A percentile compares a stretch with the other conserved stretches of the same genome.
Evolutionary conservation across 2,888 invertebrate genomes (phyloP).

Genomic region (Synergus itoensis): DNA sequence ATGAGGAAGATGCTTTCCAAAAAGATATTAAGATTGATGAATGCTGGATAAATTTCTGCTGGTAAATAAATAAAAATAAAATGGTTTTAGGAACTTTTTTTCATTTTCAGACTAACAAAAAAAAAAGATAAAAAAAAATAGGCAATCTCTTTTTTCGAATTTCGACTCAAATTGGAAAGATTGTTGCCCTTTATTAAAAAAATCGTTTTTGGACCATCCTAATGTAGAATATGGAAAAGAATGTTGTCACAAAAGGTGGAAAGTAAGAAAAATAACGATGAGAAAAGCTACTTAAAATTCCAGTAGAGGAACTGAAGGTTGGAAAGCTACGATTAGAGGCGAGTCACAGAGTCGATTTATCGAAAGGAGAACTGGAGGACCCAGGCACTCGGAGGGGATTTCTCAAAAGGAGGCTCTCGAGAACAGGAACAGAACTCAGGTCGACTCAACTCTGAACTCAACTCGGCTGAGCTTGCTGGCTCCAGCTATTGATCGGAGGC

Average conservation of each 20-base stretch:
- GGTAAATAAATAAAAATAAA: too few species aligned
- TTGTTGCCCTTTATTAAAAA: too few species aligned
- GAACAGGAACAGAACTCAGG: conserved; percentile 62
- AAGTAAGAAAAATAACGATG: neutral
- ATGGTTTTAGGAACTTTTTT: too few species aligned
- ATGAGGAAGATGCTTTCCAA: too few species aligned
- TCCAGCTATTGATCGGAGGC: conserved; percentile 77
- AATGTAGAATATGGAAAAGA: neutral
- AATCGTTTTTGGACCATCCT: too few species aligned
- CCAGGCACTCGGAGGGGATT: conserved; percentile 4
- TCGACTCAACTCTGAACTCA: conserved; percentile 66
- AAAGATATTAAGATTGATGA: too few species aligned
- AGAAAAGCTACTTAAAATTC: neutral
- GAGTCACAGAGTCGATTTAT: neutral
- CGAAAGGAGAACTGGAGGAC: conserved; percentile 24
- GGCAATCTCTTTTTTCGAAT: too few species aligned
- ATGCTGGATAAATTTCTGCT: too few species aligned
- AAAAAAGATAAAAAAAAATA: too few species aligned
- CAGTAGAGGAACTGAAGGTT: neutral
- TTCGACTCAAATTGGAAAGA: too few species aligned
- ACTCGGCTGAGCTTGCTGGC: conserved; percentile 71
- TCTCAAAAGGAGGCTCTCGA: conserved; percentile 36
- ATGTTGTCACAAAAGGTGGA: neutral
- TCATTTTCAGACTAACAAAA: too few species aligned
- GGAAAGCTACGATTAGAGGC: neutral